These are phyloP conservation scores for Prionailurus viverrinus DNA, from an alignment of 2,113 vertebrate genomes.

Conservation along the genomic window DNA sequence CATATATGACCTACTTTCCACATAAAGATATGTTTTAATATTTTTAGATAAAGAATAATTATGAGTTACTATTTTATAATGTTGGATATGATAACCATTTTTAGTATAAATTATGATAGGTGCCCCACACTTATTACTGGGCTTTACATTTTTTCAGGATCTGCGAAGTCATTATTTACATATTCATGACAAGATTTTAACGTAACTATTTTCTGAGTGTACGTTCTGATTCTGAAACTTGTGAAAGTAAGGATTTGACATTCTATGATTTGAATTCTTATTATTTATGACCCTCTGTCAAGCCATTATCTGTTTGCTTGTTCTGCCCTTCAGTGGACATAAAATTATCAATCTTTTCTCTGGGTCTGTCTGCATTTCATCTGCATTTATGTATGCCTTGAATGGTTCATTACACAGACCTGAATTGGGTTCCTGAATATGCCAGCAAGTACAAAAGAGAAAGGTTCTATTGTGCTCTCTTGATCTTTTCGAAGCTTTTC, in stretches of 20 bases:
- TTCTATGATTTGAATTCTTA: neutral
- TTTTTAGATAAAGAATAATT: constrained; percentile 21
- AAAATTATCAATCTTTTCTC: constrained; percentile 35
- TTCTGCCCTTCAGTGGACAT: neutral
- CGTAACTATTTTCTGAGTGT: neutral
- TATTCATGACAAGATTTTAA: constrained; percentile 35
- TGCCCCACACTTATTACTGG: neutral
- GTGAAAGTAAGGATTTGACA: constrained; percentile 6
- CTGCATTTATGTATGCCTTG: neutral
- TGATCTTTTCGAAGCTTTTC: neutral
- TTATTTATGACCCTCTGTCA: constrained; percentile 26
- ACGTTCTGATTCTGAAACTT: constrained; percentile 33
- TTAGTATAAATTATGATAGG: neutral
- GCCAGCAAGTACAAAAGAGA: constrained; percentile 13
- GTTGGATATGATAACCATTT: neutral
- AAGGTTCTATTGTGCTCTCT: neutral
- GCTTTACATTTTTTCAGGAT: constrained; percentile 26
- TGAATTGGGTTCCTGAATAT: constrained; percentile 9
- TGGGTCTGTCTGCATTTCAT: neutral
- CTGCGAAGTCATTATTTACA: neutral
- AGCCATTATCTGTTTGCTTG: neutral
- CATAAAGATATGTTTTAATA: constrained; percentile 7
- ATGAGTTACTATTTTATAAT: neutral
- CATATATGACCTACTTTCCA: neutral
- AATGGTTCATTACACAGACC: constrained; percentile 34